Evolutionary conservation across 2,113 vertebrate species (phyloP).

Genomic region (Corapipo altera): DNA sequence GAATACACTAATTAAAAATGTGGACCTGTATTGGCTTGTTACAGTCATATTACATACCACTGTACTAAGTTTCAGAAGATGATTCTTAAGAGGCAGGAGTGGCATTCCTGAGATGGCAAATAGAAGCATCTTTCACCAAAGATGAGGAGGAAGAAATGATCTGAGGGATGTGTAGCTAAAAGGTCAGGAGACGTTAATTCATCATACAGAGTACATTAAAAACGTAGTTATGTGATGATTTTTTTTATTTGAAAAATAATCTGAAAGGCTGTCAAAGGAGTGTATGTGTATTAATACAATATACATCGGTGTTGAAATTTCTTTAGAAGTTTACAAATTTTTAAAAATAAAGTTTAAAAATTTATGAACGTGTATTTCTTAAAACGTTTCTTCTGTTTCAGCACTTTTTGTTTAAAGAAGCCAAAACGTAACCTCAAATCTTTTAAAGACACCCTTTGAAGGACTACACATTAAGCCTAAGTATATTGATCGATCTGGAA

Average conservation of each 20-base stretch:
- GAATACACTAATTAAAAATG: not conserved
- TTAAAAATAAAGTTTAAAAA: not conserved
- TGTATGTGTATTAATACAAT: not conserved
- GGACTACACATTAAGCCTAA: not conserved
- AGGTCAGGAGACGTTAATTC: not conserved
- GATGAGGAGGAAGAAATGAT: not conserved
- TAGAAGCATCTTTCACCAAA: not conserved
- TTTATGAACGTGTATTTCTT: not conserved
- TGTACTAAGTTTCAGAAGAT: not conserved
- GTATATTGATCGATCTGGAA: not conserved
- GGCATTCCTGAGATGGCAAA: not conserved
- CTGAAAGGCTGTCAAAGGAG: not conserved
- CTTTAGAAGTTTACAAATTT: not conserved
- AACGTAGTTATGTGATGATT: not conserved
- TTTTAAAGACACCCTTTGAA: not conserved
- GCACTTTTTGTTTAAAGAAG: not conserved
- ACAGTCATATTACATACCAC: not conserved
- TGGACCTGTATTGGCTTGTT: not conserved
- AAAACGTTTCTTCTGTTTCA: not conserved
- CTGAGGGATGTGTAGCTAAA: not conserved
- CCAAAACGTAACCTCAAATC: not conserved
- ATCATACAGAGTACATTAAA: not conserved
- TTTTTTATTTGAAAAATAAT: not conserved
- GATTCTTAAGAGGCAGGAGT: not conserved
- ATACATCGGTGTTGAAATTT: not conserved